A percentile compares a stretch with the other conserved stretches of the same genome.
phyloP scores from a whole-genome alignment of 2,888 invertebrate genomes.

The Pilophorus perplexus region DNA sequence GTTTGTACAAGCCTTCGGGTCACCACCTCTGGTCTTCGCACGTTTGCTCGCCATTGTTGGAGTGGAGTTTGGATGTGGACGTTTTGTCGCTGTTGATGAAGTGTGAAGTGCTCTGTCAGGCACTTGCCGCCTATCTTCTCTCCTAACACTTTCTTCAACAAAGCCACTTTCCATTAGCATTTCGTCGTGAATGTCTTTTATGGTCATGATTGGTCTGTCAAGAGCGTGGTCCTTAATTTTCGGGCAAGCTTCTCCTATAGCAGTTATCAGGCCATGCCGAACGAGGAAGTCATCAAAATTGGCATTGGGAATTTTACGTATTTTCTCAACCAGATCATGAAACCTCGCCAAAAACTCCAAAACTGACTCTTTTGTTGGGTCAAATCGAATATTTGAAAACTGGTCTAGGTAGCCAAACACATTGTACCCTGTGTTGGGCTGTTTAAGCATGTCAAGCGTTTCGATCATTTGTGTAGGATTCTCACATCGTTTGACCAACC shows the following conservation, averaged over 20 bases:
- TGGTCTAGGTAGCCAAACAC: constrained; percentile 8
- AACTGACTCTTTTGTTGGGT: not conserved
- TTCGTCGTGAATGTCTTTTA: too few species aligned
- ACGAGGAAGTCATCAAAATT: not conserved
- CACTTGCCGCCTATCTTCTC: not conserved
- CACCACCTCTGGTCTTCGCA: not conserved
- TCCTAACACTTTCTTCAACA: not conserved
- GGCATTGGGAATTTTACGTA: not conserved
- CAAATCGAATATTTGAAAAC: not conserved
- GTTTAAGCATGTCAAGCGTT: not conserved
- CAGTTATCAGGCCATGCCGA: not conserved
- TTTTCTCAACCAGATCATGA: not conserved
- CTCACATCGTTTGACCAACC: constrained; percentile 2
- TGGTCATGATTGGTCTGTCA: too few species aligned
- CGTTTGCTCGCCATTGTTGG: not conserved
- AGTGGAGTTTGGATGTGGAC: not conserved
- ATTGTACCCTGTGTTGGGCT: not conserved
- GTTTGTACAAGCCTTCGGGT: not conserved
- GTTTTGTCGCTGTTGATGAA: not conserved
- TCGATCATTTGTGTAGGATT: constrained; percentile 6
- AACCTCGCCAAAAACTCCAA: too few species aligned
- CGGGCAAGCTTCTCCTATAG: too few species aligned
- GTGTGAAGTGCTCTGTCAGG: not conserved
- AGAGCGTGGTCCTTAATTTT: too few species aligned
- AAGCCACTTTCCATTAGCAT: not conserved